Percentiles rank a stretch among this genome's conserved stretches.
These are phyloP conservation scores for Stenodera caucasica DNA, from an alignment of 2,888 invertebrate species.

Conservation along the genomic window DNA sequence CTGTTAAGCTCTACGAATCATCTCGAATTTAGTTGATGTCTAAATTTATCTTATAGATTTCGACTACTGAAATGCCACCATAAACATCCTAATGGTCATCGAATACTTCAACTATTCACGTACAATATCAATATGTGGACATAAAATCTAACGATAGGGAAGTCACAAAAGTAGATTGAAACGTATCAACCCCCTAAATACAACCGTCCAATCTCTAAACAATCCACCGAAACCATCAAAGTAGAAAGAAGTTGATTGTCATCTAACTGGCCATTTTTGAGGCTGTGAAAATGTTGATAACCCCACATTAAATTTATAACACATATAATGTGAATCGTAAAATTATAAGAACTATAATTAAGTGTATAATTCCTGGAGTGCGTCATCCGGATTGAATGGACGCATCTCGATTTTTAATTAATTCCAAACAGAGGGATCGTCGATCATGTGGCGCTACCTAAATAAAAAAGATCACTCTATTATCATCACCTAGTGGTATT, in stretches of 20 bases:
- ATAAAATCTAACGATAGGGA: slow-evolving; percentile 34
- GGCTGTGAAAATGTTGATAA: slow-evolving; percentile 1
- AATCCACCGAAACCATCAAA: slow-evolving; percentile 18
- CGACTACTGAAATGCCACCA: slow-evolving; percentile 47
- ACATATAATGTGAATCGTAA: background rate
- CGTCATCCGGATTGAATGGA: slow-evolving; percentile 37
- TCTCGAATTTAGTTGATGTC: slow-evolving; percentile 35
- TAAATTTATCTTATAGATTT: slow-evolving; percentile 41
- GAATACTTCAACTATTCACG: slow-evolving; percentile 40
- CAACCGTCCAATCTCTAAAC: slow-evolving; percentile 7
- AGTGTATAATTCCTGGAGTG: slow-evolving; percentile 34
- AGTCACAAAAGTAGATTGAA: slow-evolving; percentile 32
- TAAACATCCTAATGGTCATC: slow-evolving; percentile 42
- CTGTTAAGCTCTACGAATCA: slow-evolving; percentile 36
- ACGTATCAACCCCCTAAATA: slow-evolving; percentile 23
- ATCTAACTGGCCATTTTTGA: background rate
- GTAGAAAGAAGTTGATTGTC: slow-evolving; percentile 5
- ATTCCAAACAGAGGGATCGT: slow-evolving; percentile 47
- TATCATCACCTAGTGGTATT: slow-evolving; percentile 50
- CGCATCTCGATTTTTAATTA: slow-evolving; percentile 49
- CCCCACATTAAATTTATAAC: slow-evolving; percentile 7
- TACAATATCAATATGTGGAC: slow-evolving; percentile 42
- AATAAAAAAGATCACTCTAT: slow-evolving; percentile 46
- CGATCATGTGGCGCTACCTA: slow-evolving; percentile 35
- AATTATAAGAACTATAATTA: slow-evolving; percentile 24